Base-by-base conservation (phyloP, 92 coral and sea anemone genomes). In the Siderastrea siderea region DNA sequence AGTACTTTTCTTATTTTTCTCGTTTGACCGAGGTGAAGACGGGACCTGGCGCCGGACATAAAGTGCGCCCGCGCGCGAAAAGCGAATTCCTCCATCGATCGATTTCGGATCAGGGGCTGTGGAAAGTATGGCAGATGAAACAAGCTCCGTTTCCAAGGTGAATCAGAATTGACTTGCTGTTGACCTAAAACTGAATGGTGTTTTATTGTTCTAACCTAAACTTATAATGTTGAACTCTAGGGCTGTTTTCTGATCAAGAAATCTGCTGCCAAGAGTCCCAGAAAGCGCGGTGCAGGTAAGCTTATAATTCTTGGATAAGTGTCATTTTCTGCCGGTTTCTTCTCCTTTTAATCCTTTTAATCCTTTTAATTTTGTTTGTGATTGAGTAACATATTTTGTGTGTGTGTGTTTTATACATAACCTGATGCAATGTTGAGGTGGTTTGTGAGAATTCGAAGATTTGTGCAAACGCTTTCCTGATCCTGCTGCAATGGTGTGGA, bases 201-300 rank as follows among this genome's bases (percentile, higher is more conserved):
- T 6, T 17, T 16, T 15, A 7, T 38, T 65, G 2, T 17, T 38
- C 5, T 7, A 55, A 3, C 10, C 57, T 53, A 53, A 53, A 53
- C 10, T 5, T 5, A 53, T 0, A 6, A 53, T 6, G 58, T 10
- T 6, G 58, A 10, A 53, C 58, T 7, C 13, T 57, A 81, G 76
- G 86, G 86, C 6, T 81, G 77, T 68, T 81, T 69, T 81, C 45
- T 81, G 68, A 81, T 81, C 48, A 81, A 55, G 68, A 81, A 68
- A 81, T 53, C 86, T 7, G 38, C 61, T 17, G 77, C 67, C 4
- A 73, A 68, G 67, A 53, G 77, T 44, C 77, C 86, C 54, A 68
- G 86, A 45, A 81, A 81, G n/a, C 76, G 77, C 6, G 26, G 14
- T 10, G 67, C 77, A 69, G 86, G 86, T 67, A 67, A 67, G n/a